Conservation (phyloP, 2,797 vertebrate species). For the Myotis daubentonii region DNA sequence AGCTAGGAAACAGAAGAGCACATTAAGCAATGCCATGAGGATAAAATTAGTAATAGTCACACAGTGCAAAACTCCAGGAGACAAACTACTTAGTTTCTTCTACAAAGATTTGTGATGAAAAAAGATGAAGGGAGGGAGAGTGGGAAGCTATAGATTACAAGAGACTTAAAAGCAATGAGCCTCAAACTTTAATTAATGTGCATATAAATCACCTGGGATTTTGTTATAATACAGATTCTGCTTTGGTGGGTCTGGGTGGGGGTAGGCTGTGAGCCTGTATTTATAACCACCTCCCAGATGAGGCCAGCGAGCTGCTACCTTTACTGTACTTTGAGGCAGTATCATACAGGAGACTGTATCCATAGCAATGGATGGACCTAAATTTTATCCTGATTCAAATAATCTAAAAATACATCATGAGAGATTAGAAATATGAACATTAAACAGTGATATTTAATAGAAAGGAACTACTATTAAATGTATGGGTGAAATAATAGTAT, state of each 20-base stretch:
- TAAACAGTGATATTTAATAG: neutral
- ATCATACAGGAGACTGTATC: neutral
- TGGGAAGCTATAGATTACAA: neutral
- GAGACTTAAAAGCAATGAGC: neutral
- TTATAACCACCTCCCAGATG: neutral
- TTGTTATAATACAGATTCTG: neutral
- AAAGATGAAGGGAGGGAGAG: neutral
- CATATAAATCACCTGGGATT: neutral
- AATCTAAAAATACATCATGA: neutral
- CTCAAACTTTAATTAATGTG: neutral
- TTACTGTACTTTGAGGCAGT: neutral
- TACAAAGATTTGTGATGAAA: neutral
- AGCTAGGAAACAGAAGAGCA: neutral
- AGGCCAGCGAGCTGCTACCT: neutral
- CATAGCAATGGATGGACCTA: neutral
- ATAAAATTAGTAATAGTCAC: neutral
- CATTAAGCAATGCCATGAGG: neutral
- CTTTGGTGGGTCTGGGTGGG: neutral
- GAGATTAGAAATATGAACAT: neutral
- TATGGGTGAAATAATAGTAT: neutral
- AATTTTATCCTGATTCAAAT: neutral
- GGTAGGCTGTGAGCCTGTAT: neutral
- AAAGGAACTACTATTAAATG: neutral
- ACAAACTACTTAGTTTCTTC: neutral
- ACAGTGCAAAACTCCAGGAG: neutral